phyloP scores from a whole-genome alignment of 1,140 invertebrate genomes.

The Drosophila leontia region DNA sequence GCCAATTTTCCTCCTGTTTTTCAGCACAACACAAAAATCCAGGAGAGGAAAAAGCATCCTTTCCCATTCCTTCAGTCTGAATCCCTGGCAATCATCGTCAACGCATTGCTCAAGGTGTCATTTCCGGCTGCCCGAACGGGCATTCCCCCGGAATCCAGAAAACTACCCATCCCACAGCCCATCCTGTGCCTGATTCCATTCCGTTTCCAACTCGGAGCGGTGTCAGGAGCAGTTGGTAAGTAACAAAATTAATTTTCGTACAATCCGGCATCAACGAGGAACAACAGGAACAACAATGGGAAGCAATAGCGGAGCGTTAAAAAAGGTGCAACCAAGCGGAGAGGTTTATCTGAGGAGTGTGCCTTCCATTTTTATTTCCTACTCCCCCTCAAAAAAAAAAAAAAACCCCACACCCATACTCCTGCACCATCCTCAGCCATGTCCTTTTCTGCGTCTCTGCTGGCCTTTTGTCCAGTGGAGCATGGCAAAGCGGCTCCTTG shows the following conservation, averaged over 20 bases:
- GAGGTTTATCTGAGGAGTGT: constrained; percentile 59
- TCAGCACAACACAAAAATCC: constrained; percentile 13
- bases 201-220: constrained; percentile 24
- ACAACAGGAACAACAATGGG: constrained; percentile 54
- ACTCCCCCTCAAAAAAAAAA: neutral
- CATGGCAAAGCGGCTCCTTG: constrained; percentile 56
- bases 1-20: constrained; percentile 19
- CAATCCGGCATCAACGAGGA: constrained; percentile 70
- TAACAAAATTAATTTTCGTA: constrained; percentile 81
- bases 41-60: constrained; percentile 11
- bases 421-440: neutral
- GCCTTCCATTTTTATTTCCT: constrained; percentile 17
- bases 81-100: constrained; percentile 52
- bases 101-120: constrained; percentile 71
- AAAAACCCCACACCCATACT: neutral
- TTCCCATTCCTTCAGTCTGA: constrained; percentile 7
- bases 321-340: constrained; percentile 71
- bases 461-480: constrained; percentile 67
- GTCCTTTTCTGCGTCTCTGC: constrained; percentile 22
- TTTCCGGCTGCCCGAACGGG: constrained; percentile 47
- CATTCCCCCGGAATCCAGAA: constrained; percentile 16
- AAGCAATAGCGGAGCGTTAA: constrained; percentile 65
- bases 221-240: constrained; percentile 73
- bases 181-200: constrained; percentile 18
- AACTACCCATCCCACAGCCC: constrained; percentile 1